phyloP scores from a whole-genome alignment of 2,888 invertebrate genomes.

The Odontocolon sp. region DNA sequence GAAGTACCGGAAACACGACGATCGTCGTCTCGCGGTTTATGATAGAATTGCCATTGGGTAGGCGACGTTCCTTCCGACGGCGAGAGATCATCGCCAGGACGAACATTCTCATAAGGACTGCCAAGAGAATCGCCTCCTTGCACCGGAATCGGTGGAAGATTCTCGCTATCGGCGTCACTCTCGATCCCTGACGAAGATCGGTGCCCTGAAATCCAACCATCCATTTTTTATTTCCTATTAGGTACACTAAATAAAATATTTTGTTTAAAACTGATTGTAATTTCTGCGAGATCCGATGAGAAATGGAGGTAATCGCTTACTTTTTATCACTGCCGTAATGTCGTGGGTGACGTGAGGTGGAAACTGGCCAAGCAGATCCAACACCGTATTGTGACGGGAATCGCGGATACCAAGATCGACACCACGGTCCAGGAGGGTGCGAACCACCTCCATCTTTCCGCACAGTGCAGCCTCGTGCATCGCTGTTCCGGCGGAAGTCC shows the following conservation, averaged over 20 bases:
- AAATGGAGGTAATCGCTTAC: no score
- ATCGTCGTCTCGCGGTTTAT: slow-evolving; percentile 82
- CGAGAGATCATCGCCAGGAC: slow-evolving; percentile 82
- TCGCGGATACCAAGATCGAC: slow-evolving; percentile 92
- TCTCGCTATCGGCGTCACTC: slow-evolving; percentile 84
- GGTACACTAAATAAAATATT: no score
- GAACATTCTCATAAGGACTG: slow-evolving; percentile 86
- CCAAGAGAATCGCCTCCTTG: slow-evolving; percentile 83
- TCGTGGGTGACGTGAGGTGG: slow-evolving; percentile 94
- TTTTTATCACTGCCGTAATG: slow-evolving; percentile 91
- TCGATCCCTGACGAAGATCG: slow-evolving; percentile 80
- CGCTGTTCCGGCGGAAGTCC: slow-evolving; percentile 93
- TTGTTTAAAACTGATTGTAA: no score
- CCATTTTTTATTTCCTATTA: slow-evolving; percentile 29
- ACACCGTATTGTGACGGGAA: slow-evolving; percentile 90
- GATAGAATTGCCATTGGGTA: slow-evolving; percentile 83
- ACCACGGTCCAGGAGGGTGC: slow-evolving; percentile 90
- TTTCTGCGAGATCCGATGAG: no score
- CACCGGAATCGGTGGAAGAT: slow-evolving; percentile 87
- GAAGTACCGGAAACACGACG: slow-evolving; percentile 84
- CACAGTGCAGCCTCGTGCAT: slow-evolving; percentile 96
- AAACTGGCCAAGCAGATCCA: slow-evolving; percentile 92
- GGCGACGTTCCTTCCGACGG: slow-evolving; percentile 83
- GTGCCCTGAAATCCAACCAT: slow-evolving; percentile 72
- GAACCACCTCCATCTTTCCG: slow-evolving; percentile 94